Evolutionary conservation across 2,797 vertebrate genomes (phyloP), one percentile per base, ranked within the genome.

Genomic region (Thamnophis elegans): DNA sequence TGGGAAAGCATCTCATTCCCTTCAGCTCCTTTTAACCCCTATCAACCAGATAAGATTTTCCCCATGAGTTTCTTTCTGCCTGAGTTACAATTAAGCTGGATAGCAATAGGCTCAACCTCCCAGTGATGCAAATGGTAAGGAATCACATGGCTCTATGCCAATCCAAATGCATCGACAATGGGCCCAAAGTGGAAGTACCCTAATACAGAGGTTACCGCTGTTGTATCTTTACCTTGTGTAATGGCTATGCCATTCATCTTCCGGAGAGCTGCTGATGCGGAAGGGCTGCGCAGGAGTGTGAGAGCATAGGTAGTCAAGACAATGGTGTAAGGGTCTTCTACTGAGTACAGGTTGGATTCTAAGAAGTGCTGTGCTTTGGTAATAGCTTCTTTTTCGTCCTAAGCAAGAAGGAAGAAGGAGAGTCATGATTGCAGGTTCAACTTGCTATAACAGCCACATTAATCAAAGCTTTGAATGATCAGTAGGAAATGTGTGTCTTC

Each of bases 171-270:
- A 82, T 25, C 1, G 4, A 25, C 18, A 1, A 25, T 25, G 9
- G 25, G 36, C 36, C 16, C 73, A 82, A 12, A 12, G 73, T 42
- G 36, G 36, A 47, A 78, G 4, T 47, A 47, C 18, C n/a, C n/a
- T 20, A 20, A 20, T 11, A 13, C 9, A 36, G 87, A 32, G 32
- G 54, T 42, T 36, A 59, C 20, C 22, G 10, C 3, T 0, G 4
- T 54, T 1, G 86, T 90, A 16, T 1, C 10, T 62, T 88, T 53
- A 99, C 99, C 98, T 97, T 99, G 98, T 10, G 98, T 98, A 95
- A 99, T 98, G 85, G 99, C 99, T 98, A 99, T 98, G 98, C 98
- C 97, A 96, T 98, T 98, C 96, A 99, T 98, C 85, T 98, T 98
- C 1, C 98, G 97, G 94, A 99, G 97, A 0, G 97, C 97, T 13